phyloP scores from a whole-genome alignment of 1,140 invertebrate genomes.

The Diabrotica undecimpunctata region DNA sequence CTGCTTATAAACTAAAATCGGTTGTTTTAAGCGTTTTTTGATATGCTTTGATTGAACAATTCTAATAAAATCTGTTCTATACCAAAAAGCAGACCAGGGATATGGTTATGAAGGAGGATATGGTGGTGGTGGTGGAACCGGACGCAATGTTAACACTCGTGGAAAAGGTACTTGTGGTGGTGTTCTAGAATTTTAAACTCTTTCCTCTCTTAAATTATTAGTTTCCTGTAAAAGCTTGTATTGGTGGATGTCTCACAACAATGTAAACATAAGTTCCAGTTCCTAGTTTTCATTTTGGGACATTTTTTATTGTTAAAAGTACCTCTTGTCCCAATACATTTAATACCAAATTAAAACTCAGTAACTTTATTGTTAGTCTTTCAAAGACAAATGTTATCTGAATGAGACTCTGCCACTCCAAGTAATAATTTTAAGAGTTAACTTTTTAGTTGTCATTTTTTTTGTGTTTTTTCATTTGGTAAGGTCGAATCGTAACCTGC shows the following conservation, averaged over 20 bases:
- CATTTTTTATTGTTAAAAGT: too few relatives aligned
- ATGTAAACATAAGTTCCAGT: background rate
- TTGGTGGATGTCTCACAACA: background rate
- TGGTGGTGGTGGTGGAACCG: conserved; percentile 55
- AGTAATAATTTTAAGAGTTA: background rate
- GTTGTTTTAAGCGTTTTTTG: too few relatives aligned
- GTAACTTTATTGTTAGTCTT: conserved; percentile 1
- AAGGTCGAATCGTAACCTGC: conserved; percentile 25
- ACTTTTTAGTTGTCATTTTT: too few relatives aligned
- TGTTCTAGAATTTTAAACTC: conserved; percentile 18
- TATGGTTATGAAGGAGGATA: conserved; percentile 77
- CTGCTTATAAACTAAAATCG: too few relatives aligned
- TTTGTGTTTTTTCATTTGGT: too few relatives aligned
- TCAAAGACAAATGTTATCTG: background rate
- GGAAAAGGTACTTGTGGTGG: conserved; percentile 66
- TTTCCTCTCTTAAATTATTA: background rate
- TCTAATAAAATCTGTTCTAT: conserved; percentile 8
- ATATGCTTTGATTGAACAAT: background rate
- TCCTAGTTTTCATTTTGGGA: background rate
- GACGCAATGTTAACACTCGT: conserved; percentile 69
- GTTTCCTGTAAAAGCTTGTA: background rate
- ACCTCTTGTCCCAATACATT: too few relatives aligned
- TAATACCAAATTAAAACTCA: too few relatives aligned
- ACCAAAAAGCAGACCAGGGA: conserved; percentile 63
- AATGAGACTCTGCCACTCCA: conserved; percentile 5